Evolutionary conservation across 1,140 invertebrate genomes (phyloP), one percentile per base, ranked within the genome.

Genomic region (Solenopsis invicta): DNA sequence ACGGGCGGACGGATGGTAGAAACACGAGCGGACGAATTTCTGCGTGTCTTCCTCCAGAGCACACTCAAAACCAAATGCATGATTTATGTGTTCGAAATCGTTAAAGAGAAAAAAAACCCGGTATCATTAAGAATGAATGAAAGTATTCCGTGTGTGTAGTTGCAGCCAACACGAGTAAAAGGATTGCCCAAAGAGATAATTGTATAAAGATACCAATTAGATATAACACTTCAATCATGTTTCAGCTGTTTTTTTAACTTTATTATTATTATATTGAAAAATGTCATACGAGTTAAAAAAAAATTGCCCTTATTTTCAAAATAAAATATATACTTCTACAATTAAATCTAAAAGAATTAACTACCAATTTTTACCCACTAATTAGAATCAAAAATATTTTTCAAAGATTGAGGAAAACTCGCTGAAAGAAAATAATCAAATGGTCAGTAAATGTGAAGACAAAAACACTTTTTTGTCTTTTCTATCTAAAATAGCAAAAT

Each of bases 71-170:
- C 34, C 66, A 84, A 84, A 61, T 54, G 48, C 71, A 29, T 54
- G 37, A 88, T 89, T 89, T 89, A 88, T 88, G 34, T 24, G 64
- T 29, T 87, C 29, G 45, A 66, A 45, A 10, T 54, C 41, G 29
- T 18, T 48, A 75, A 50, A 81, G 61, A n/a, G 13, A 29, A 59
- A 54, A 13, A 34, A 24, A 41, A 13, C 37, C 41, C 41, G 13
- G 1, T 3, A 18, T 61, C 41, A 50, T 75, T 41, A 54, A 61
- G 2, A 45, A n/a, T 8, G 24, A 41, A 48, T 37, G 8, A 61
- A 74, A 61, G 24, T 74, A 74, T 61, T 62, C 45, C 13, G 29
- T 37, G 37, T 37, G 37, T 34, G 54, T 54, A 59, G 37, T 72
- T 48, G 3, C 18, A 66, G 8, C 10, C n/a, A 16, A n/a, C 24